phyloP scores from a whole-genome alignment of 2,888 invertebrate genomes.

The Andrena flavipes region DNA sequence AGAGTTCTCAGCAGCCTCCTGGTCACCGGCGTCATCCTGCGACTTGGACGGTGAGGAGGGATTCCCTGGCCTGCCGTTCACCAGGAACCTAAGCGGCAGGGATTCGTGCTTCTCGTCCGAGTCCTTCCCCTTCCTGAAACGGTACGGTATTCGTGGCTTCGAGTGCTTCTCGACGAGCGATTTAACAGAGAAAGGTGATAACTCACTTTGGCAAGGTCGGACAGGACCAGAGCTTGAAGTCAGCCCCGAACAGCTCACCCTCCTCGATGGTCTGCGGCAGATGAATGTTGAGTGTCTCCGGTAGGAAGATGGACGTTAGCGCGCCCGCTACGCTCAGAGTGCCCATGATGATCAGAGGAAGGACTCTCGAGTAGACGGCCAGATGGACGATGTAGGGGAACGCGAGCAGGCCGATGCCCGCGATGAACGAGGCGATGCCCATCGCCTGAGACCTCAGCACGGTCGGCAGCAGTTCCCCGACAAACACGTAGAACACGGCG shows the following conservation, averaged over 20 bases:
- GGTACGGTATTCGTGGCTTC: not conserved
- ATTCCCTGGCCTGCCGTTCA: slow-evolving; percentile 81
- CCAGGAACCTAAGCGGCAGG: slow-evolving; percentile 79
- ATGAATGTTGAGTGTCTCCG: slow-evolving; percentile 88
- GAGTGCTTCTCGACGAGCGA: too few species aligned
- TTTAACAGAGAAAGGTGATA: not conserved
- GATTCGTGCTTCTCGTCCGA: slow-evolving; percentile 71
- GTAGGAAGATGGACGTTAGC: slow-evolving; percentile 87
- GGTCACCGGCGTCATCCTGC: slow-evolving; percentile 33
- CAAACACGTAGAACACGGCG: slow-evolving; percentile 89
- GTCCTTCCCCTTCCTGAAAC: slow-evolving; percentile 40
- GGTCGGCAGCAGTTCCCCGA: slow-evolving; percentile 89
- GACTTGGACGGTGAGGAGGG: slow-evolving; percentile 71
- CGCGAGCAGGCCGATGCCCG: slow-evolving; percentile 87
- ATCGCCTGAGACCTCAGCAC: slow-evolving; percentile 89
- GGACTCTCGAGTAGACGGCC: slow-evolving; percentile 87
- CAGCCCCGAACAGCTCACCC: slow-evolving; percentile 87
- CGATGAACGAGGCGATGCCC: slow-evolving; percentile 89
- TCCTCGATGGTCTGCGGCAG: slow-evolving; percentile 88
- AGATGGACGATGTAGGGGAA: slow-evolving; percentile 89
- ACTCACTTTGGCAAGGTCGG: slow-evolving; percentile 82
- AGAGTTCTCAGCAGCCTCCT: slow-evolving; percentile 43
- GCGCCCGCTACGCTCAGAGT: slow-evolving; percentile 87
- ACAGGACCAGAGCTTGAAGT: slow-evolving; percentile 87
- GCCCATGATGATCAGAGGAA: slow-evolving; percentile 88